These are phyloP conservation scores for Pangasius djambal DNA, from an alignment of 2,797 vertebrate species.

Conservation along the genomic window DNA sequence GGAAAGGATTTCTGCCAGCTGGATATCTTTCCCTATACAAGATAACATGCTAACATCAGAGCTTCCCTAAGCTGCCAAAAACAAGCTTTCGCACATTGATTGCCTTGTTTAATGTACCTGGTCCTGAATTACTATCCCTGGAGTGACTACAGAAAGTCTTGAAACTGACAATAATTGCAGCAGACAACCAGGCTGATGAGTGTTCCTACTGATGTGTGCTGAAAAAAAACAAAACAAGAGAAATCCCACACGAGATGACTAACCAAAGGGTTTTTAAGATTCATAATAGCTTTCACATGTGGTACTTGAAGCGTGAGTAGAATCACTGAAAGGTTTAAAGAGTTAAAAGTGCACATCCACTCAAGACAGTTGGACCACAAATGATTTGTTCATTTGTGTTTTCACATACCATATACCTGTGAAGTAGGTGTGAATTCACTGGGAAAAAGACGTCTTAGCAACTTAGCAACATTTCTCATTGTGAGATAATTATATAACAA, in stretches of 20 bases:
- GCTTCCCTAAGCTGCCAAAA: slow-evolving; percentile 33
- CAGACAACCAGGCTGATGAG: slow-evolving; percentile 41
- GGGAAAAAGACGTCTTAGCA: neutral
- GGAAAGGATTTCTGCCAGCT: slow-evolving; percentile 67
- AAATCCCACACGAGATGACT: slow-evolving; percentile 34
- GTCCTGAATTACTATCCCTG: slow-evolving; percentile 43
- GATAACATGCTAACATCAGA: slow-evolving; percentile 64
- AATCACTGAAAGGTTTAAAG: neutral
- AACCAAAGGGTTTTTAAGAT: slow-evolving; percentile 31
- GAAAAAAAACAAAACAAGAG: neutral
- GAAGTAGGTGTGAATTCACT: neutral
- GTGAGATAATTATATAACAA: neutral
- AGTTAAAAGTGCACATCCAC: neutral
- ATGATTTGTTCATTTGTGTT: neutral
- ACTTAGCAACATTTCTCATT: neutral
- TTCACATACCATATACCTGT: neutral
- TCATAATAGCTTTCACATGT: slow-evolving; percentile 1
- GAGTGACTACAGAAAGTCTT: slow-evolving; percentile 38
- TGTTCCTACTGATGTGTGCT: slow-evolving; percentile 30
- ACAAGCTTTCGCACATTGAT: slow-evolving; percentile 58
- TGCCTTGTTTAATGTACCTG: slow-evolving; percentile 54
- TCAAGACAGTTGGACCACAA: neutral
- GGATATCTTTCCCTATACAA: slow-evolving; percentile 61
- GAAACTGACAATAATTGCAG: slow-evolving; percentile 41
- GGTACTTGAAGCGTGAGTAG: neutral